Base-by-base conservation (phyloP, 2,797 vertebrate genomes). In the Babyrousa celebensis region DNA sequence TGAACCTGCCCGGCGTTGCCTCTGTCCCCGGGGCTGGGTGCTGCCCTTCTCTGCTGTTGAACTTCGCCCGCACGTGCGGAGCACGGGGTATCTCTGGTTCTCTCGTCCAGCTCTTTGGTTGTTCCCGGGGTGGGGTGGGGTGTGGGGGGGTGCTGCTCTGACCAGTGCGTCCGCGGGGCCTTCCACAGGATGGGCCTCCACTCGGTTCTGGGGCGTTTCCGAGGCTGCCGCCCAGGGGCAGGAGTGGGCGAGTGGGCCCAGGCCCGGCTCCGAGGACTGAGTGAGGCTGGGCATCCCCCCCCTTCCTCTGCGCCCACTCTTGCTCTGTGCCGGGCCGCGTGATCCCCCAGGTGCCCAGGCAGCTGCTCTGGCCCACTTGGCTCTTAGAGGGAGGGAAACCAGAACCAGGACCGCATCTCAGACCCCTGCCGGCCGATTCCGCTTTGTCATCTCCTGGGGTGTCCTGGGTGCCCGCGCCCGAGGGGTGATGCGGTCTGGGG, bases 121-220 rank as follows among this genome's bases (percentile, higher is more conserved):
- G 12, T 20, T 48, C 71, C 52, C 52, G 3, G 5, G n/a, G n/a
- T n/a, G n/a, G 4, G 25, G 16, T 15, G 0, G 20, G 23, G 77
- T 14, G 3, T 32, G 2, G 25, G 71, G n/a, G 16, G 27, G 52
- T 48, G 71, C 67, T 43, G 48, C 84, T 74, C 36, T 54, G 14
- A 6, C 0, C 0, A 17, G 2, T 40, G 36, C 6, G 21, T 78
- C 54, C 15, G 1, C 0, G 0, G 89, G 89, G 43, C 6, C 43
- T 36, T 36, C 43, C 43, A 48, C 43, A 6, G 43, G 43, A 10
- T 25, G 15, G n/a, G n/a, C 8, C 18, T 32, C 32, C 17, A 18
- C 1, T 0, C 0, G 1, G 23, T 40, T 80, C 32, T 21, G 43
- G 6, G 43, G 43, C 43, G 6, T 48, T 48, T 10, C 43, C 43